Percentiles rank a stretch among this genome's conserved stretches.
These are phyloP conservation scores for Mythimna albipuncta DNA, from an alignment of 2,888 invertebrate species.

Conservation along the genomic window DNA sequence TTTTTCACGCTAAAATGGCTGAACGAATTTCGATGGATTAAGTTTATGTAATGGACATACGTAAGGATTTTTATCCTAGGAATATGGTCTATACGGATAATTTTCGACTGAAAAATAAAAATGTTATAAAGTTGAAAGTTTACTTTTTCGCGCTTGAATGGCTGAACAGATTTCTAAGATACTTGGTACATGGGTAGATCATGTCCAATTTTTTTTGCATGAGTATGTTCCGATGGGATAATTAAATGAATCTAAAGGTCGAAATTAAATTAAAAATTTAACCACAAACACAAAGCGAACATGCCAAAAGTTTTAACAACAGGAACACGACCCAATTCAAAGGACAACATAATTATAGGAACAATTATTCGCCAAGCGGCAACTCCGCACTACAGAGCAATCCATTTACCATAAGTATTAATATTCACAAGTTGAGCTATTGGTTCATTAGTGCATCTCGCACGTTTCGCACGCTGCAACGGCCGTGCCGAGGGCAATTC, in stretches of 20 bases:
- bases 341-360: constrained; percentile 26
- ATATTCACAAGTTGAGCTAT: constrained; percentile 63
- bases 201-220: too few relatives aligned
- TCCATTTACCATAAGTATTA: constrained; percentile 55
- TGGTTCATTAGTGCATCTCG: constrained; percentile 76
- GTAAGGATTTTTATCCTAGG: too few relatives aligned
- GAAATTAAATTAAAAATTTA: background rate
- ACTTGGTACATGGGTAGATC: too few relatives aligned
- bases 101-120: too few relatives aligned
- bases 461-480: constrained; percentile 63
- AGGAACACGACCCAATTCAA: constrained; percentile 13
- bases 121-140: too few relatives aligned
- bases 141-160: too few relatives aligned
- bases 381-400: constrained; percentile 23
- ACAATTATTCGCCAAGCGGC: constrained; percentile 36
- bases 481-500: constrained; percentile 68
- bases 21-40: too few relatives aligned
- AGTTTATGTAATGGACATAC: too few relatives aligned
- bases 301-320: constrained; percentile 12
- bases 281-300: background rate
- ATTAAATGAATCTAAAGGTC: background rate
- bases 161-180: too few relatives aligned
- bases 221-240: too few relatives aligned
- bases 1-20: too few relatives aligned
- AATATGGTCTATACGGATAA: too few relatives aligned